Evolutionary conservation across 2,113 vertebrate genomes (phyloP), one percentile per base, ranked within the genome.

Genomic region (Bubo blakistoni): DNA sequence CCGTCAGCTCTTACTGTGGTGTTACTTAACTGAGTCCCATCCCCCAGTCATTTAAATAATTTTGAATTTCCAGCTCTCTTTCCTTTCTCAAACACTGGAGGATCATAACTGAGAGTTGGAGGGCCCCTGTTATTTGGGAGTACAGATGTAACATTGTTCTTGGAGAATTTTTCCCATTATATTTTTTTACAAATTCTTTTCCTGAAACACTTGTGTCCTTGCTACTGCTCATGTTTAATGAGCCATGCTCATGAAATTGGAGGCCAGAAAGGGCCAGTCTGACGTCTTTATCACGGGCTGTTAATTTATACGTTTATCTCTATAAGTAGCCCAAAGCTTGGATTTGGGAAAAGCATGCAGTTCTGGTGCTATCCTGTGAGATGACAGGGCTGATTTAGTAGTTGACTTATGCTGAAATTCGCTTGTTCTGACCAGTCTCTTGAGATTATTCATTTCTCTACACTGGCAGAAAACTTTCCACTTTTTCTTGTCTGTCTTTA

Each of bases 191-290:
- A 57, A 58, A 57, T 83, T 80, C 13, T 83, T 93, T 83, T 92
- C n/a, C 16, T 59, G 63, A 78, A 92, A 76, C 63, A 54, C 47
- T 96, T 77, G 36, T 66, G 59, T 69, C 27, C 47, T 81, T 86
- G 55, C 38, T 74, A 1, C 58, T 95, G 46, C 85, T 90, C 38
- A 4, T 77, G 59, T 93, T 90, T 96, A 95, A 86, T 81, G 93
- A 83, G 71, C 54, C 51, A 55, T 58, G 42, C 36, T 95, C 20
- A 25, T 86, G 71, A 83, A 95, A 88, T 49, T 61, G 38, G 71
- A 88, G 59, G 36, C 63, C 71, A 72, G 20, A 74, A 91, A 74
- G 44, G 67, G 15, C 49, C 59, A 63, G 59, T 83, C 29, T 95
- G 73, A 82, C 0, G 0, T 84, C 40, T 96, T 92, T 90, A 90